Evolutionary conservation across 2,797 vertebrate species (phyloP).

Genomic region (Chelmon rostratus): DNA sequence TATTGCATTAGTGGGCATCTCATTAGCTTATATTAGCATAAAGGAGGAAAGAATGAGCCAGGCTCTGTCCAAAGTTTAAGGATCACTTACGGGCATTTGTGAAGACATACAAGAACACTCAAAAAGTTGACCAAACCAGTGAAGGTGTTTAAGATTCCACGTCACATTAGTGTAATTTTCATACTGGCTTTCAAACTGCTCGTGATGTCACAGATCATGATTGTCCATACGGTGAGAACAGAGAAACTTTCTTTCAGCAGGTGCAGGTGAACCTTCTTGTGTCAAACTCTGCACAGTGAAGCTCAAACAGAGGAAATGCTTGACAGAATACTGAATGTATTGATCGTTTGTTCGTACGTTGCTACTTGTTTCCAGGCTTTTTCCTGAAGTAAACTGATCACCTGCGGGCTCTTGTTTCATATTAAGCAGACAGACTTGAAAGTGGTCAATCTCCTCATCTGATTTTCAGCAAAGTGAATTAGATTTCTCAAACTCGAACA

Average conservation of each 20-base stretch:
- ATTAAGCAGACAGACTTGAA: not conserved
- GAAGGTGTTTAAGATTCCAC: not conserved
- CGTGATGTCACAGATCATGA: too few relatives aligned
- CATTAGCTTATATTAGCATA: not conserved
- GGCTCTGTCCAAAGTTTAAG: not conserved
- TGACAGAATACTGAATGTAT: too few relatives aligned
- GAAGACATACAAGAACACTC: not conserved
- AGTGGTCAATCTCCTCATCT: not conserved
- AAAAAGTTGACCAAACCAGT: not conserved
- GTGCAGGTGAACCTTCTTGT: not conserved
- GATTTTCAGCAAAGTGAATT: not conserved
- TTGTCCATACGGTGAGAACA: too few relatives aligned
- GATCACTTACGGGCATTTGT: too few relatives aligned
- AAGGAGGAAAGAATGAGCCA: too few relatives aligned
- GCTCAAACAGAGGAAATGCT: not conserved
- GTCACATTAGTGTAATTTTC: not conserved
- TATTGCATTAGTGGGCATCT: too few relatives aligned
- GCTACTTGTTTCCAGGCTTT: not conserved
- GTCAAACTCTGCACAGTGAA: not conserved
- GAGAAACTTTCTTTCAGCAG: not conserved
- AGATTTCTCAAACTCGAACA: not conserved
- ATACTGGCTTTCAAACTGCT: too few relatives aligned
- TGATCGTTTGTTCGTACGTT: not conserved
- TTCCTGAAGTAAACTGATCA: not conserved
- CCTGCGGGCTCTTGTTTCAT: not conserved